phyloP scores from a whole-genome alignment of 2,797 vertebrate species.

The Kryptopterus vitreolus region DNA sequence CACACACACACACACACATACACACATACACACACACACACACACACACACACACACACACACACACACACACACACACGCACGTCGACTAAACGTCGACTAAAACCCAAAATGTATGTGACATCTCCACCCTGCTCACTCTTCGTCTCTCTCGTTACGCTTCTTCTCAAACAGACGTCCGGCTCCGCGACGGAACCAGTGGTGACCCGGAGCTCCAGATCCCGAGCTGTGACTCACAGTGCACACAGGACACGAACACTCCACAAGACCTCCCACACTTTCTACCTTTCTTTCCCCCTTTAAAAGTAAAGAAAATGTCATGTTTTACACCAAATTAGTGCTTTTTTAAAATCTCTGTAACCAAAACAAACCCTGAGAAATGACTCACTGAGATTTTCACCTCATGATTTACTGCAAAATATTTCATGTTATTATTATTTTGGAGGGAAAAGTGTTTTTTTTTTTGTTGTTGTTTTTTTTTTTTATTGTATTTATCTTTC shows the following conservation, averaged over 20 bases:
- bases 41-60: background rate
- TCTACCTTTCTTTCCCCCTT: too few species aligned
- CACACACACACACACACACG: background rate
- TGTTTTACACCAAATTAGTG: background rate
- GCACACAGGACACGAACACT: background rate
- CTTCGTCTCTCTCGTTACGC: conserved; percentile 51
- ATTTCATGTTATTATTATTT: too few species aligned
- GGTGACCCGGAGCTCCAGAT: conserved; percentile 62
- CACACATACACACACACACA: background rate
- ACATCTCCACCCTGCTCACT: background rate
- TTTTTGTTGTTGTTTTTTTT: too few species aligned
- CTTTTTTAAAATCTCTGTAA: background rate
- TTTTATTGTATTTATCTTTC: too few species aligned
- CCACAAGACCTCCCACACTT: background rate
- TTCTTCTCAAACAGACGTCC: conserved; percentile 79
- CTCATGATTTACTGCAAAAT: too few species aligned
- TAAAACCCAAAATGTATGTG: background rate
- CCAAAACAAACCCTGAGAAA: too few species aligned
- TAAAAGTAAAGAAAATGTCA: background rate
- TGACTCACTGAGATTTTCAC: too few species aligned
- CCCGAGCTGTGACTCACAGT: conserved; percentile 4
- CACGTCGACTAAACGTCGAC: background rate
- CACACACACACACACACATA: background rate
- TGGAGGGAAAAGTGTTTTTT: too few species aligned
- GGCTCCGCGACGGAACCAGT: conserved; percentile 73